A percentile compares a stretch with the other conserved stretches of the same genome.
Conservation (phyloP, 2,888 invertebrate species). For the Pterobdella sp. region DNA sequence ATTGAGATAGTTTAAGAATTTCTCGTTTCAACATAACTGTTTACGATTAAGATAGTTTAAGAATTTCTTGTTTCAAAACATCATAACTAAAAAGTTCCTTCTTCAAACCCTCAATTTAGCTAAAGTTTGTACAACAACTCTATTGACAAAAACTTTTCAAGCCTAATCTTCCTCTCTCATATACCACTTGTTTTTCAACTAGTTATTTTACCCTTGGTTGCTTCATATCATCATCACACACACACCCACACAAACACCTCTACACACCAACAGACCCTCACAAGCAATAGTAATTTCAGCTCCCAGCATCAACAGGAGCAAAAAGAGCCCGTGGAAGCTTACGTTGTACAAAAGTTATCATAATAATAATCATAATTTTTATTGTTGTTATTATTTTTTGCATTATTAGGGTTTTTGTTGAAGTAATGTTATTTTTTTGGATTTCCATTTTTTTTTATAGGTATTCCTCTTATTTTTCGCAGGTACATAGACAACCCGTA, state of each 20-base stretch:
- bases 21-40: too few species aligned
- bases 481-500: conserved; percentile 59
- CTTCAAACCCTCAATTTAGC: too few species aligned
- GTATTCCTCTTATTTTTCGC: conserved; percentile 52
- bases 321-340: conserved; percentile 25
- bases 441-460: background rate
- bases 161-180: too few species aligned
- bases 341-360: conserved; percentile 18
- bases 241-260: background rate
- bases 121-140: too few species aligned
- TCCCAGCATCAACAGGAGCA: background rate
- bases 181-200: too few species aligned
- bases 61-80: too few species aligned
- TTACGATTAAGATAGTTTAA: too few species aligned
- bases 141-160: too few species aligned
- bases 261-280: background rate
- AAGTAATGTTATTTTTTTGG: background rate
- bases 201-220: too few species aligned
- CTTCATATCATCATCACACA: too few species aligned
- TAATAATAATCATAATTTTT: background rate
- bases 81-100: too few species aligned
- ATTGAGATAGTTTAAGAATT: too few species aligned
- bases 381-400: background rate
- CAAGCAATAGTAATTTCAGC: background rate
- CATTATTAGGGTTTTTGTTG: background rate